Evolutionary conservation across 2,113 vertebrate genomes (phyloP), one percentile per base, ranked within the genome.

Genomic region (Pavo muticus): DNA sequence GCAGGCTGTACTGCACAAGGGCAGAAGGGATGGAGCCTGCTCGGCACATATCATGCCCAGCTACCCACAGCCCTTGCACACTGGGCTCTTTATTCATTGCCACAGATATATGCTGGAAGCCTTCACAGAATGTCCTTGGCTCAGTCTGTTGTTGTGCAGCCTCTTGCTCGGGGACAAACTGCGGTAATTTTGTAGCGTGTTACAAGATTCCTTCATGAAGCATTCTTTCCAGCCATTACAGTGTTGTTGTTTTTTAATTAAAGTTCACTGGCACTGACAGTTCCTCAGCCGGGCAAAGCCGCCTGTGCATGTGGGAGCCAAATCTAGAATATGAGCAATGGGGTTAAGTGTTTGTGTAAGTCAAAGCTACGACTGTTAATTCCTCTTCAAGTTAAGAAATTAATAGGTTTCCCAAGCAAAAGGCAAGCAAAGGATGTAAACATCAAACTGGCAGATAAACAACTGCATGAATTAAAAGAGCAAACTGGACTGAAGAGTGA

Each of bases 61-160:
- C 76, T 70, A 77, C 60, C 90, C 14, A 0, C 87, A 74, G 75
- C 83, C 8, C 37, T 50, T 1, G 0, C 77, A 85, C 84, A 52
- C 74, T 87, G 93, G 42, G 39, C 29, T 75, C 85, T 90, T 91
- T 83, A 47, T 95, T 76, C 0, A 0, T 68, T 54, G 82, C 78
- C 82, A 10, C 78, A 24, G 40, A 0, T 67, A 12, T 32, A 27
- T 0, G 2, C 74, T 14, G 48, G 63, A 82, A 87, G 45, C 87
- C 54, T 72, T 93, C 95, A 80, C 72, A 65, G 85, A 96, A 94
- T 95, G 96, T 96, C 93, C 96, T 93, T 96, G 93, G 96, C 92
- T 85, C 64, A 29, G 90, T 76, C 50, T 8, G 64, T 59, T 86
- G 88, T 70, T 80, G 60, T 77, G 76, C 83, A 76, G 79, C 10